Base-by-base conservation (phyloP, 2,888 invertebrate species). In the Diaprepes abbreviatus region DNA sequence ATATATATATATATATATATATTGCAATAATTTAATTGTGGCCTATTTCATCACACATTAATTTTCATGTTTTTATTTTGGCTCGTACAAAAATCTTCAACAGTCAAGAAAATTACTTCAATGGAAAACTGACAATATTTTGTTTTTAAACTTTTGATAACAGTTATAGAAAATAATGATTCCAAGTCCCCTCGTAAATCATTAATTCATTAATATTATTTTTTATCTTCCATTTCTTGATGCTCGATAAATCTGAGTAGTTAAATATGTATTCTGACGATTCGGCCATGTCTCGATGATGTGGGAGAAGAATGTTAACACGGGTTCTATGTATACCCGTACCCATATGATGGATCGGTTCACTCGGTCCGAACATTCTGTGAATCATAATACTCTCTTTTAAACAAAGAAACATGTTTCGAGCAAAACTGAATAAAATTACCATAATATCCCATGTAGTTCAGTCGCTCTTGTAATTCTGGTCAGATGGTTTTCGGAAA, bases 261-360 rank as follows among this genome's bases (percentile, higher is more conserved):
- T 59, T 58, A 70, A 65, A 59, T 69, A 64, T 69, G 69, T 66
- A 52, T 66, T 60, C 19, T 50, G 54, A 28, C 31, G 59, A 52
- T 38, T 58, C 43, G 52, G 52, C 35, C 68, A 63, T 43, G 45
- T 59, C 59, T 43, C 64, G 68, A 65, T 67, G 71, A 73, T 76
- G 76, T 76, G 76, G 76, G 76, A 79, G 78, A 78, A 70, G 75
- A 78, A 78, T 76, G 76, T 76, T 76, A 77, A 78, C 77, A 73
- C 73, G 69, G 74, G 75, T 75, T 75, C 75, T 77, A 65, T 48
- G 64, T 60, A 60, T 16, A 52, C 24, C 50, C 10, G 14, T 71
- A 77, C 76, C 77, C 76, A 76, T 77, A 75, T 80, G 80, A 79
- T 81, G 78, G 78, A 81, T 80, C 73, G 74, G 75, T 77, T 76